Percentiles rank a stretch among this genome's conserved stretches.
Conservation (phyloP, 2,113 vertebrate species). For the Hirundichthys speculiger region DNA sequence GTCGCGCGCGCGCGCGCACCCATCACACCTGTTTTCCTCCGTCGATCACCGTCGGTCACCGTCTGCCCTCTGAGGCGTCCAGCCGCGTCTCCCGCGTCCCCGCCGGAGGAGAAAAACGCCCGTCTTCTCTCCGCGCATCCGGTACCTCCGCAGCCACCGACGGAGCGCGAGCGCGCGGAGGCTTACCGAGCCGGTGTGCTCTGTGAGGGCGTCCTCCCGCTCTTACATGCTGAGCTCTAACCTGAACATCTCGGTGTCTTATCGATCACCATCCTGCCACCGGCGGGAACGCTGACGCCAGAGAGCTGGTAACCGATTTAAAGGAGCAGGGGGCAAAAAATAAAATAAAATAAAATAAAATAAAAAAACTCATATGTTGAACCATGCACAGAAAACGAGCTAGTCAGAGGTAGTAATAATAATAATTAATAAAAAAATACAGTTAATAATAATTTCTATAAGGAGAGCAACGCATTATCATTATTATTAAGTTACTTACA, state of each 20-base stretch:
- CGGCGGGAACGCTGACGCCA: conserved; percentile 58
- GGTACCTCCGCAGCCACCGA: too few species aligned
- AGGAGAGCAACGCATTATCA: too few species aligned
- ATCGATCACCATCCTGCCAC: conserved; percentile 59
- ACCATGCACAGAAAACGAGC: too few species aligned
- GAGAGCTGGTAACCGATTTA: conserved; percentile 59
- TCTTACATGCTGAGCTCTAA: conserved; percentile 13
- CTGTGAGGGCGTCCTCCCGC: background rate
- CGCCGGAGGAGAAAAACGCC: background rate
- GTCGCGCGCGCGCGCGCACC: too few species aligned
- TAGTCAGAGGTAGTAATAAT: too few species aligned
- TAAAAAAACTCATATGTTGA: too few species aligned
- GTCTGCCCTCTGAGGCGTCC: background rate
- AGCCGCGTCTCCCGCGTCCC: background rate
- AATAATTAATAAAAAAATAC: too few species aligned
- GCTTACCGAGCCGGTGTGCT: conserved; percentile 31
- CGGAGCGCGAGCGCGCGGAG: too few species aligned
- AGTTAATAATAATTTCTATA: too few species aligned
- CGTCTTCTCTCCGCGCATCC: background rate
- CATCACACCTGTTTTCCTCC: background rate
- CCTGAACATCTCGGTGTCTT: conserved; percentile 39
- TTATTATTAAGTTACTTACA: too few species aligned
- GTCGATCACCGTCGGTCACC: background rate
- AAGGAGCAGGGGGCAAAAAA: conserved; percentile 49
- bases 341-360: too few species aligned